phyloP scores from a whole-genome alignment of 2,797 vertebrate genomes.

The Molossus alvarezi region DNA sequence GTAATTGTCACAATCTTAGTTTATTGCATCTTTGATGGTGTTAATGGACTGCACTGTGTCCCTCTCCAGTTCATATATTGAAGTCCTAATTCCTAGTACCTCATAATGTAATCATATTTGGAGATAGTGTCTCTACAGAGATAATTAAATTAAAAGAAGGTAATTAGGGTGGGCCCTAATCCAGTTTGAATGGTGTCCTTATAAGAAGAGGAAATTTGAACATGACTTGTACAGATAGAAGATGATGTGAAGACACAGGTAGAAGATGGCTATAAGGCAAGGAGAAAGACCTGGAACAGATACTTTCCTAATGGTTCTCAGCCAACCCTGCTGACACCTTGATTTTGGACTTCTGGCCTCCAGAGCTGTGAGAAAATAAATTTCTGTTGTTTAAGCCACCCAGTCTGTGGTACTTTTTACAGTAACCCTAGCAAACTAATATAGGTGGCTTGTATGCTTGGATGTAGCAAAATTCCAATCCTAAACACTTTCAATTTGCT shows the following conservation, averaged over 20 bases:
- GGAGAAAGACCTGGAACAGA: background rate
- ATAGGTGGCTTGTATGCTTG: background rate
- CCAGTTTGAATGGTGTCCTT: background rate
- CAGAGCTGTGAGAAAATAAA: background rate
- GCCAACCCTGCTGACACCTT: background rate
- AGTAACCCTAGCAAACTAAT: background rate
- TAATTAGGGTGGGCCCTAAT: slow-evolving; percentile 27
- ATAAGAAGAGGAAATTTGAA: background rate
- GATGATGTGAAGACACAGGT: too few species aligned
- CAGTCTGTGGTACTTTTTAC: too few species aligned
- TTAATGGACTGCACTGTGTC: background rate
- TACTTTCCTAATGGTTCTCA: background rate
- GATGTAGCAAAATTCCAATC: background rate
- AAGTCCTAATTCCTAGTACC: background rate
- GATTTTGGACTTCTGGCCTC: background rate
- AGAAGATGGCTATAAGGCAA: background rate
- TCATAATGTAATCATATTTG: too few species aligned
- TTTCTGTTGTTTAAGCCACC: too few species aligned
- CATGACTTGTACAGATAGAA: too few species aligned
- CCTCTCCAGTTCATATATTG: background rate
- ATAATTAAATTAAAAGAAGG: slow-evolving; percentile 57
- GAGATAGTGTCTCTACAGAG: slow-evolving; percentile 20
- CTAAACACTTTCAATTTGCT: slow-evolving; percentile 37
- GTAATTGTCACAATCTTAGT: background rate
- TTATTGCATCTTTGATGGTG: slow-evolving; percentile 4